Evolutionary conservation across 2,113 vertebrate genomes (phyloP), one percentile per base, ranked within the genome.

Genomic region (Heptranchias perlo): DNA sequence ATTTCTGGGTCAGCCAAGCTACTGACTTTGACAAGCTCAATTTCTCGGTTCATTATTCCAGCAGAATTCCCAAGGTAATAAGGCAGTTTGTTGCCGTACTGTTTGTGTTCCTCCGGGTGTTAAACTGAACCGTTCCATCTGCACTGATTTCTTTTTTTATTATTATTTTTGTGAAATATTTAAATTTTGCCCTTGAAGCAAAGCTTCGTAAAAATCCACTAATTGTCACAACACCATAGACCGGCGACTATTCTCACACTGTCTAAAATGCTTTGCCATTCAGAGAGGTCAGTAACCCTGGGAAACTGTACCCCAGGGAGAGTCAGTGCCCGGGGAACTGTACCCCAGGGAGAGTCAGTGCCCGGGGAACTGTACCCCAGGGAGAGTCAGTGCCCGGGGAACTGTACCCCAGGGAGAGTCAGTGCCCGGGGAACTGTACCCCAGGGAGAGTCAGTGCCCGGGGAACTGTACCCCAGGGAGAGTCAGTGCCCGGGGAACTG

Each of bases 181-280:
- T 93, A 39, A 93, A 62, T 93, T 64, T 93, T 93, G 58, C n/a
- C 89, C 89, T 93, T 93, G 89, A 93, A 93, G 21, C 89, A 62
- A 93, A 93, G n/a, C n/a, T 16, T 39, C 58, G 23, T 35, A 62
- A 39, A 62, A 23, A 16, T 93, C 58, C 35, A 62, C 0, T 13
- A 13, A 21, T 61, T 61, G 5, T 39, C 35, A 39, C 6, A 21
- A 8, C 7, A 64, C 39, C 35, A 21, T 21, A 35, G 87, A 16
- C 28, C 87, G 31, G 6, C 1, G 10, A 91, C 54, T 5, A 10
- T 25, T 13, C 44, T 54, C 47, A 8, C 44, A 52, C 1, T 25
- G 87, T 14, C 52, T 35, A 28, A 35, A 18, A 76, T 76, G 69
- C 69, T 31, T 86, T 4, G 14, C 5, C 18, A 4, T 35, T 31